Evolutionary conservation across 2,797 vertebrate species (phyloP).

Genomic region (Mormyrops boulengeri): DNA sequence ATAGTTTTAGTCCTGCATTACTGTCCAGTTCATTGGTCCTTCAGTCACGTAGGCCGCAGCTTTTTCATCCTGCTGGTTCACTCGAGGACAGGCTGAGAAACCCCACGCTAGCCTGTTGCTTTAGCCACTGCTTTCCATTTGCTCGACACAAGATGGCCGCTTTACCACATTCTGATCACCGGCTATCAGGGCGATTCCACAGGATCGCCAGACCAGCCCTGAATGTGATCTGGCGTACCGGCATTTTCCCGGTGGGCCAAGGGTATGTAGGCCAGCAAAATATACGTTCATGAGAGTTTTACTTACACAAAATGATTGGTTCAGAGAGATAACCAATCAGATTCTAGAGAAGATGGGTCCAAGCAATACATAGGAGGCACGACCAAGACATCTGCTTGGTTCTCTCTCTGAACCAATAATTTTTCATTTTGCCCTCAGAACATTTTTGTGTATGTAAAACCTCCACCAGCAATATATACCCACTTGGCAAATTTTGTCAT

Average conservation of each 20-base stretch:
- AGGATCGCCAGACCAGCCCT: neutral
- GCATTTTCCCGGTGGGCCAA: neutral
- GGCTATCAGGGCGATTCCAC: neutral
- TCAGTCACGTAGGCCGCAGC: neutral
- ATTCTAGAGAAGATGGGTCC: neutral
- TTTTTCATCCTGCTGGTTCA: neutral
- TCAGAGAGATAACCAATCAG: neutral
- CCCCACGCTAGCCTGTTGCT: neutral
- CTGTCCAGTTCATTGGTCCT: neutral
- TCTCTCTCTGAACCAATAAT: neutral
- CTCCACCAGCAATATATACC: neutral
- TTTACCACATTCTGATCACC: neutral
- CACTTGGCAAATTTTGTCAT: neutral
- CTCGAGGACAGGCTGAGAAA: neutral
- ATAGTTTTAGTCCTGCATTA: neutral
- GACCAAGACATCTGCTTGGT: neutral
- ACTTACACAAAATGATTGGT: neutral
- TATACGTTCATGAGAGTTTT: neutral
- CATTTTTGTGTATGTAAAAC: neutral
- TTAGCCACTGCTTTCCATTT: neutral
- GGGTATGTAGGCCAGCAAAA: neutral
- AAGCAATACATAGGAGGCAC: neutral
- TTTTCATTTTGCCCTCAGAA: neutral
- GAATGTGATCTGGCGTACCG: neutral
- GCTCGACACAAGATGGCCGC: neutral